Base-by-base conservation (phyloP, 2,113 vertebrate species). In the Dolichotis patagonum region DNA sequence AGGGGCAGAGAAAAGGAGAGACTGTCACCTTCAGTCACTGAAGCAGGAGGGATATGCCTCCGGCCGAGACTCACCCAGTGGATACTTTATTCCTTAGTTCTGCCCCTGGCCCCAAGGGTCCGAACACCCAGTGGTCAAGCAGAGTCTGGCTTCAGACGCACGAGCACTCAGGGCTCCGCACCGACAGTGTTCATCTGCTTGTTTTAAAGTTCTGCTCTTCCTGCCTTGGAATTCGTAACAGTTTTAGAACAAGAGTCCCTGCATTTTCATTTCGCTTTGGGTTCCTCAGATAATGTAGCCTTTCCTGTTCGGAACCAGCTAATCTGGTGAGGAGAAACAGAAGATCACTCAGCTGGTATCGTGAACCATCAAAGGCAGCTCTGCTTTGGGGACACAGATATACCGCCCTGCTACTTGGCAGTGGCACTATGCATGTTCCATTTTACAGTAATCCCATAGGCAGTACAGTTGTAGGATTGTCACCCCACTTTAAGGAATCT, bases 391-490 rank as follows among this genome's bases (percentile, higher is more conserved):
- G 30, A n/a, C 43, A 78, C 60, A 80, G 82, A 32, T 1, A 17
- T 9, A n/a, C 0, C 5, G 11, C 13, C 26, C 2, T 5, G 35
- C 35, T 41, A 1, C 5, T 0, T 16, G 26, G 13, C 6, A 22
- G 32, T 13, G 0, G 54, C 30, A 7, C 52, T 5, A 0, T 2
- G 32, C 4, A 41, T 3, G 20, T n/a, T 26, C 26, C 8, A 24
- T 8, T 56, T 67, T n/a, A 38, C 46, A 80, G 46, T 32, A 67
- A 67, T 24, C 5, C 4, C 19, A 11, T 0, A 41, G 63, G 24
- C 41, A 7, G 30, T 28, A 52, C 4, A 28, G 46, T 22, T 87
- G 9, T 14, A 13, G 46, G 20, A 43, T 12, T 24, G 13, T 24
- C 17, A 49, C 5, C 38, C 78, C 52, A 60, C 38, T 62, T 80